Percentiles rank a stretch among this genome's conserved stretches.
phyloP scores from a whole-genome alignment of 2,797 vertebrate species.

The Rallus crepitans region DNA sequence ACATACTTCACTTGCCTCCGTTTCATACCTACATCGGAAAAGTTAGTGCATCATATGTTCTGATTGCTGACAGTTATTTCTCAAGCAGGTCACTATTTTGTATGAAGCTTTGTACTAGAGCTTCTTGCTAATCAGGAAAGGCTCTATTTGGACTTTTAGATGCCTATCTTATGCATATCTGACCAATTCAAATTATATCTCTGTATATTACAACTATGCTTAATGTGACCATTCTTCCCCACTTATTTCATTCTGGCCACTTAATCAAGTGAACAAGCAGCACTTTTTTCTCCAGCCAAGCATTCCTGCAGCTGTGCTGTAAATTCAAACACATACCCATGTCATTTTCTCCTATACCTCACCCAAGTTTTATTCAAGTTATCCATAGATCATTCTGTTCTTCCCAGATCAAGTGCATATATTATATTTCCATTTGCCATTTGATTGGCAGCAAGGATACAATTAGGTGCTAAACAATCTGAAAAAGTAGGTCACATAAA shows the following conservation, averaged over 20 bases:
- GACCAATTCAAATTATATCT: neutral
- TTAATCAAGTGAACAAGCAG: neutral
- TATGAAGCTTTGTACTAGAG: conserved; percentile 32
- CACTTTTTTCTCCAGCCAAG: conserved; percentile 5
- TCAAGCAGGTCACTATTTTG: conserved; percentile 25
- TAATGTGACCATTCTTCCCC: neutral
- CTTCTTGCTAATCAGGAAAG: conserved; percentile 39
- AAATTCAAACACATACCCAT: conserved; percentile 27
- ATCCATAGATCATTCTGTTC: conserved; percentile 1
- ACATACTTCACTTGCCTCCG: neutral
- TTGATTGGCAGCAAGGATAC: conserved; percentile 61
- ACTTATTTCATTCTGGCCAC: neutral
- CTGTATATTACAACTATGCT: neutral
- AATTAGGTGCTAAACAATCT: conserved; percentile 30
- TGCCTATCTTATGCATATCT: neutral
- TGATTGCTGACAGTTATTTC: conserved; percentile 64
- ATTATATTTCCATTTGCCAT: conserved; percentile 53
- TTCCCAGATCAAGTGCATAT: conserved; percentile 52
- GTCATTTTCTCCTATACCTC: conserved; percentile 28
- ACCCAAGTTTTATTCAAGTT: conserved; percentile 37
- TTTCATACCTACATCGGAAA: neutral
- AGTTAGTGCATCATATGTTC: neutral
- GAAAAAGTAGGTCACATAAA: conserved; percentile 65
- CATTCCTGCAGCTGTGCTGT: neutral
- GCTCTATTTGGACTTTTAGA: conserved; percentile 21